Evolutionary conservation across 2,888 invertebrate genomes (phyloP).

Genomic region (Euzetes globulus): DNA sequence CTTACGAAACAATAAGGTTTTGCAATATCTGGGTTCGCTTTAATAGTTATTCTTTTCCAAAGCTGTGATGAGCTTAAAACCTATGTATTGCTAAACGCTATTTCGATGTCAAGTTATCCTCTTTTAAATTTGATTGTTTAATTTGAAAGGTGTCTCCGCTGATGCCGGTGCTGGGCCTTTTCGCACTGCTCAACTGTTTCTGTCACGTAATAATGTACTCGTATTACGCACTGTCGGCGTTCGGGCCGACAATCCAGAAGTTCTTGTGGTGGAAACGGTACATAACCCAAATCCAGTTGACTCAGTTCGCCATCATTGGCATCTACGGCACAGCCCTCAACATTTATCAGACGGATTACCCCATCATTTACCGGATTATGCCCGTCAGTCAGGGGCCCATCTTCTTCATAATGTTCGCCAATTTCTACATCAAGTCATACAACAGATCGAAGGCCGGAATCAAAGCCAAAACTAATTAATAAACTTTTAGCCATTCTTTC

Average conservation of each 20-base stretch:
- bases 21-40: no score
- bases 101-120: background rate
- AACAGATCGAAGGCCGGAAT: background rate
- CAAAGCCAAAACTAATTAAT: background rate
- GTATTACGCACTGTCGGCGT: constrained; percentile 28
- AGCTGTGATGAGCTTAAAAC: no score
- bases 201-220: constrained; percentile 34
- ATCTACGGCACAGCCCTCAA: constrained; percentile 23
- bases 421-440: constrained; percentile 31
- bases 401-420: constrained; percentile 29
- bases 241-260: constrained; percentile 24
- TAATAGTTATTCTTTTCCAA: no score
- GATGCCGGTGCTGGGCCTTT: constrained; percentile 29
- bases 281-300: constrained; percentile 32
- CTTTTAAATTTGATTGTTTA: background rate
- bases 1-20: background rate
- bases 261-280: constrained; percentile 35
- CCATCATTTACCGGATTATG: constrained; percentile 26
- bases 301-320: constrained; percentile 30
- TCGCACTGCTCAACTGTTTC: constrained; percentile 29
- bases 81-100: background rate
- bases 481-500: no score
- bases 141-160: constrained; percentile 13
- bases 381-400: constrained; percentile 27
- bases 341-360: constrained; percentile 24